Evolutionary conservation across 2,888 invertebrate species (phyloP), one percentile per base, ranked within the genome.

Genomic region (Leucoma salicis): DNA sequence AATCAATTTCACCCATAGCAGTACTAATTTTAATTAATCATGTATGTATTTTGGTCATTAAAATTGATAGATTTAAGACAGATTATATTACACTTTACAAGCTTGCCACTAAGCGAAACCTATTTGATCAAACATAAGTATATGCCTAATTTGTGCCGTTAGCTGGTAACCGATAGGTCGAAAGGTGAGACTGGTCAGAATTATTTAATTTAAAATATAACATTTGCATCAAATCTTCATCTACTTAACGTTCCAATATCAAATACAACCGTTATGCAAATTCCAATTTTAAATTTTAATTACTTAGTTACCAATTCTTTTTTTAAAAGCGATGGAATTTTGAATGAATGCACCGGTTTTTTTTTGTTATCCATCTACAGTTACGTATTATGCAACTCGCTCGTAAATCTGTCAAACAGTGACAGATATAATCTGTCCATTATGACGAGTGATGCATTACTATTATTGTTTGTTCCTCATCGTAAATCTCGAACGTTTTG

Each of bases 371-470:
- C 33, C 38, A 37, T 46, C 35, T 46, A 57, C 65, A 62, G 61
- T 63, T 60, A 69, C 60, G 51, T 70, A 82, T 82, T 82, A 81
- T 82, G 82, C 78, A 78, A 75, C 40, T 49, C 47, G 59, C 55
- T 74, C 80, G 66, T 88, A 88, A 87, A 87, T 87, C 82, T 82
- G 82, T 76, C 82, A 43, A 54, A 56, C 48, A 53, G 44, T 42
- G 77, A 78, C 78, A 74, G 72, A 66, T 71, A 70, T 84, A 86
- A 87, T 86, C 86, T 83, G 74, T 71, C 76, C 78, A 81, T 85
- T 86, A 85, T 87, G 88, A 88, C 78, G 82, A 77, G 79, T 88
- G 87, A 87, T 86, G 83, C 74, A 85, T 84, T 79, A 75, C 82
- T 68, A 59, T 66, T 73, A 80, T 87, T 87, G 83, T 81, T 74